phyloP scores from a whole-genome alignment of 2,888 invertebrate species.

The Hololepta plana region DNA sequence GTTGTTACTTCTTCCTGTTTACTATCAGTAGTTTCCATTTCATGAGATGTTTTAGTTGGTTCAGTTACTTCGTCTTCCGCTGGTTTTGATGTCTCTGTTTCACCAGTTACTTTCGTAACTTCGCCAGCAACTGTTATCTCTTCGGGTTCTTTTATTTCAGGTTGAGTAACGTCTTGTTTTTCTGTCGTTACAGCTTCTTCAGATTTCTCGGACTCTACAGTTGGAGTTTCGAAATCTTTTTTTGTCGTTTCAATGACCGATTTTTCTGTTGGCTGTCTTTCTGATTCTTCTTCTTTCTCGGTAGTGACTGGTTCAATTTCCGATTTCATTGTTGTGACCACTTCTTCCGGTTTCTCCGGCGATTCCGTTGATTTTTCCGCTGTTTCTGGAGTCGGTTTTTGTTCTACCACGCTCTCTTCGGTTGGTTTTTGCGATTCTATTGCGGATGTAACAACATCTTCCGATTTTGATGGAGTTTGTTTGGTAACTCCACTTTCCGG shows the following conservation, averaged over 20 bases:
- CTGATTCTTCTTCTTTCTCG: constrained; percentile 2
- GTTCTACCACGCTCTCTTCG: too few species aligned
- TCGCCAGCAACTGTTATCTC: constrained; percentile 5
- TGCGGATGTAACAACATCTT: neutral
- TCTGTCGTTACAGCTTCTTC: constrained; percentile 6
- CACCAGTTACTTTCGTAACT: constrained; percentile 6
- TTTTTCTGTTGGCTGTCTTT: constrained; percentile 6
- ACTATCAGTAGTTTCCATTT: too few species aligned
- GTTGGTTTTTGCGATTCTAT: constrained; percentile 7
- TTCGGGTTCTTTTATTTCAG: constrained; percentile 3
- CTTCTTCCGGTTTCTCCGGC: constrained; percentile 1
- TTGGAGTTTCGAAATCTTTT: constrained; percentile 6
- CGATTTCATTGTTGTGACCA: neutral
- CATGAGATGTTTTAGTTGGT: constrained; percentile 4
- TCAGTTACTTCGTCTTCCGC: constrained; percentile 3
- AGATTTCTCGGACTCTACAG: constrained; percentile 5
- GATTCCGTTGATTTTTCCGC: neutral
- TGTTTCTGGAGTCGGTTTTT: too few species aligned
- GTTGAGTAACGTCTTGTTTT: constrained; percentile 5
- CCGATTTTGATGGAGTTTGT: too few species aligned
- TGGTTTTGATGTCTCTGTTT: constrained; percentile 5
- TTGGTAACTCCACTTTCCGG: constrained; percentile 1
- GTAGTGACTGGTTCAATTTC: constrained; percentile 10
- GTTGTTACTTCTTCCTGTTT: too few species aligned
- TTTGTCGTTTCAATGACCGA: constrained; percentile 9